Evolutionary conservation across 1,140 invertebrate genomes (phyloP).

Genomic region (Theocolax elegans): DNA sequence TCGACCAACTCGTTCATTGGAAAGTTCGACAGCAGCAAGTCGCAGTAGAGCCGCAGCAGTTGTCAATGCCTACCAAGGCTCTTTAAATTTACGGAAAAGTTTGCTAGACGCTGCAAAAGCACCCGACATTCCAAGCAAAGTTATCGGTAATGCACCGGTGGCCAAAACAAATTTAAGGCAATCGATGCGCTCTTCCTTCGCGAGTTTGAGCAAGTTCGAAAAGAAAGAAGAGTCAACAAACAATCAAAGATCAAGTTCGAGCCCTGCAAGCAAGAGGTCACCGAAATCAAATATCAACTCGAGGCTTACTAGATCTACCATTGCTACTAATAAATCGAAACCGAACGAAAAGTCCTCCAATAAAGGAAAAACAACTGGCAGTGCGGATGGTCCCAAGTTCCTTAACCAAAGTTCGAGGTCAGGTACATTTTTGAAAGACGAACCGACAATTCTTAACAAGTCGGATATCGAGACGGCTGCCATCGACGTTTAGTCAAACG

Average conservation of each 20-base stretch:
- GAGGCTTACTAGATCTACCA: slow-evolving; percentile 45
- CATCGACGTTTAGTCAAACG: slow-evolving; percentile 48
- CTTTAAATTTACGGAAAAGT: slow-evolving; percentile 59
- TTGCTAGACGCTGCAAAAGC: slow-evolving; percentile 64
- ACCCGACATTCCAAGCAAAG: slow-evolving; percentile 56
- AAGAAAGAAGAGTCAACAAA: slow-evolving; percentile 48
- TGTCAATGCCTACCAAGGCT: slow-evolving; percentile 55
- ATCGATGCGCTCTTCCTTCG: slow-evolving; percentile 22
- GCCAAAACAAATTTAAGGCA: slow-evolving; percentile 34
- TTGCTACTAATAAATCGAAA: slow-evolving; percentile 38
- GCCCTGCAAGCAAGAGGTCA: slow-evolving; percentile 57
- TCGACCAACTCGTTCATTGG: slow-evolving; percentile 54
- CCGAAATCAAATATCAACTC: slow-evolving; percentile 56
- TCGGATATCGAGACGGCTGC: slow-evolving; percentile 63
- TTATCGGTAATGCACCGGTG: slow-evolving; percentile 43
- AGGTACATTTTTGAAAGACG: slow-evolving; percentile 79
- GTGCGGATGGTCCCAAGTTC: slow-evolving; percentile 31
- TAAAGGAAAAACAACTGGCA: slow-evolving; percentile 49
- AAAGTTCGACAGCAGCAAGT: slow-evolving; percentile 63
- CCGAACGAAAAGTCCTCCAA: slow-evolving; percentile 51
- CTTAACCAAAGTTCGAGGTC: slow-evolving; percentile 70
- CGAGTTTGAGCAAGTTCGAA: slow-evolving; percentile 46
- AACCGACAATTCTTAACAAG: slow-evolving; percentile 71
- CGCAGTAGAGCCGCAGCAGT: slow-evolving; percentile 62
- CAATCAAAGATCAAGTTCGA: slow-evolving; percentile 54